Base-by-base conservation (phyloP, 1,140 invertebrate genomes). In the Venustaconcha ellipsiformis region DNA sequence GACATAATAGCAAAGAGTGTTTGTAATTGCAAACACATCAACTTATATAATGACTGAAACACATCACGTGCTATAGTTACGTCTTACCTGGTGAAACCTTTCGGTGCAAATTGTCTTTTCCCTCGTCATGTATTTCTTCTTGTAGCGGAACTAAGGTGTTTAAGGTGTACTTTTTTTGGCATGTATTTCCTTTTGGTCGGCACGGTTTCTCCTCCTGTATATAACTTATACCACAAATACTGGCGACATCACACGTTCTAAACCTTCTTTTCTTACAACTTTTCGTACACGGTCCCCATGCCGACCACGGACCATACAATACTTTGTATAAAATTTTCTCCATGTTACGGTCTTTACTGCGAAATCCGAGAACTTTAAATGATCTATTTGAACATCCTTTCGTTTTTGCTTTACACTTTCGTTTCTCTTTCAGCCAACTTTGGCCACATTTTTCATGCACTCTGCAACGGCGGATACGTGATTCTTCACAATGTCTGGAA, bases 311-410 rank as follows among this genome's bases (percentile, higher is more conserved):
- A 14, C 59, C 59, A 23, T 62, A 62, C 18, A 62, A 23, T 2
- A 62, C 18, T 62, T 62, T 62, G 59, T 62, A 62, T 23, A 62
- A 14, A n/a, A 62, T 62, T 14, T 62, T 14, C 59, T 62, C 59
- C 59, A 62, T 62, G 18, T 14, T 18, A 18, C 20, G 18, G 59
- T 62, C 59, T n/a, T 23, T 62, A 18, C 20, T 12, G 18, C 20
- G 18, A 23, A 62, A 62, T 14, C 59, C 59, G 20, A 62, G 59
- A 18, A 62, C 18, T 23, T 62, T 62, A 62, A 62, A 62, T 8
- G 18, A n/a, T 18, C 59, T 62, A 62, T 62, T 18, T 62, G 59
- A n/a, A 18, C 20, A n/a, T 23, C 20, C 20, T 11, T 62, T 62
- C 6, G 18, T 23, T 62, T 62, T 62, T 6, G 18, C 13, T 62